A percentile compares a stretch with the other conserved stretches of the same genome.
These are phyloP conservation scores for Zoanthus sociatus DNA, from an alignment of 92 coral and sea anemone species.

Conservation along the genomic window DNA sequence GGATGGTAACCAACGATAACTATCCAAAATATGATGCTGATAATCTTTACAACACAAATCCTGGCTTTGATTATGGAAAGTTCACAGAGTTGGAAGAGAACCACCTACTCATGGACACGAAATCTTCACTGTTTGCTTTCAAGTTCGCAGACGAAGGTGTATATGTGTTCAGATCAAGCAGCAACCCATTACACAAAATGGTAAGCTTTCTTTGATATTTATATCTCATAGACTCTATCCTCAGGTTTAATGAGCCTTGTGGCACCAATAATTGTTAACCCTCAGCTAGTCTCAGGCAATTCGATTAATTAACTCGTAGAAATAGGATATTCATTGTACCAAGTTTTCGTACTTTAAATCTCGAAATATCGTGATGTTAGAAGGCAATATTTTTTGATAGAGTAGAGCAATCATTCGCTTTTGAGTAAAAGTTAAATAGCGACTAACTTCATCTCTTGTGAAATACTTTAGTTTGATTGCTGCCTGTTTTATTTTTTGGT, in stretches of 20 bases:
- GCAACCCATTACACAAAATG: slow-evolving; percentile 78
- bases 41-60: slow-evolving; percentile 91
- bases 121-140: slow-evolving; percentile 91
- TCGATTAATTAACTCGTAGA: too few species aligned
- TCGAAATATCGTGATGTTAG: too few species aligned
- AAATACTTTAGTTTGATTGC: not conserved
- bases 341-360: too few species aligned
- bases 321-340: too few species aligned
- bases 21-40: slow-evolving; percentile 85
- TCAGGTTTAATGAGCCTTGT: too few species aligned
- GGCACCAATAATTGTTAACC: too few species aligned
- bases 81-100: slow-evolving; percentile 80
- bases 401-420: too few species aligned
- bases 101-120: slow-evolving; percentile 79
- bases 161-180: slow-evolving; percentile 89
- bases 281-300: too few species aligned
- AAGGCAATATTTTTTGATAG: too few species aligned
- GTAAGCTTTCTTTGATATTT: slow-evolving; percentile 58
- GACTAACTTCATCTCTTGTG: not conserved
- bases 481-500: too few species aligned
- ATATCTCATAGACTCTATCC: too few species aligned
- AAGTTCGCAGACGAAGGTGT: slow-evolving; percentile 91
- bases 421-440: too few species aligned
- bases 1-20: slow-evolving; percentile 81
- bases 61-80: slow-evolving; percentile 91